These are phyloP conservation scores for Notoglanidium macrostoma DNA, from an alignment of 2,797 vertebrate species.

Conservation along the genomic window DNA sequence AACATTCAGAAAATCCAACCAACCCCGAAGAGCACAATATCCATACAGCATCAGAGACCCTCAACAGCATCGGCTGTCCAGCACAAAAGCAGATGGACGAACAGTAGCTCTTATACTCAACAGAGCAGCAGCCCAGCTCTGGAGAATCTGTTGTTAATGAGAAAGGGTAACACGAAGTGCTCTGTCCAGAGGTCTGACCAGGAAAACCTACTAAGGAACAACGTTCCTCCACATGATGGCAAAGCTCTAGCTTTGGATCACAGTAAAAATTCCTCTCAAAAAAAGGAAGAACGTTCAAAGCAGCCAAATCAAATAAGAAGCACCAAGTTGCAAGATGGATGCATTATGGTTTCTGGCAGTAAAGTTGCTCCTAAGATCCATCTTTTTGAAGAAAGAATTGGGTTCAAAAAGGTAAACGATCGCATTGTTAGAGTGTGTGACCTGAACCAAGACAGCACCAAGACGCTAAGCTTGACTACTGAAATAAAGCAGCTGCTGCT, in stretches of 20 bases:
- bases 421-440: slow-evolving; percentile 65
- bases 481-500: slow-evolving; percentile 38
- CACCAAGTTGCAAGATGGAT: neutral
- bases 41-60: neutral
- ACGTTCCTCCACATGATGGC: neutral
- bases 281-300: neutral
- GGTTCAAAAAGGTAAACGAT: slow-evolving; percentile 71
- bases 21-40: neutral
- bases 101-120: slow-evolving; percentile 35
- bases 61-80: slow-evolving; percentile 24
- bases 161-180: slow-evolving; percentile 1
- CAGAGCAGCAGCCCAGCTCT: neutral
- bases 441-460: slow-evolving; percentile 36
- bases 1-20: slow-evolving; percentile 46
- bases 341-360: neutral
- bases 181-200: slow-evolving; percentile 11
- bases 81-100: slow-evolving; percentile 22
- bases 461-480: slow-evolving; percentile 19
- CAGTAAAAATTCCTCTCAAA: neutral
- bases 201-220: slow-evolving; percentile 8
- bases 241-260: neutral
- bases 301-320: neutral
- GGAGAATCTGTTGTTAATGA: neutral
- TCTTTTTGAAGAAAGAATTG: slow-evolving; percentile 58
- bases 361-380: slow-evolving; percentile 16